Percentiles rank a stretch among this genome's conserved stretches.
Conservation (phyloP, 2,113 vertebrate species). For the Clarias magur region DNA sequence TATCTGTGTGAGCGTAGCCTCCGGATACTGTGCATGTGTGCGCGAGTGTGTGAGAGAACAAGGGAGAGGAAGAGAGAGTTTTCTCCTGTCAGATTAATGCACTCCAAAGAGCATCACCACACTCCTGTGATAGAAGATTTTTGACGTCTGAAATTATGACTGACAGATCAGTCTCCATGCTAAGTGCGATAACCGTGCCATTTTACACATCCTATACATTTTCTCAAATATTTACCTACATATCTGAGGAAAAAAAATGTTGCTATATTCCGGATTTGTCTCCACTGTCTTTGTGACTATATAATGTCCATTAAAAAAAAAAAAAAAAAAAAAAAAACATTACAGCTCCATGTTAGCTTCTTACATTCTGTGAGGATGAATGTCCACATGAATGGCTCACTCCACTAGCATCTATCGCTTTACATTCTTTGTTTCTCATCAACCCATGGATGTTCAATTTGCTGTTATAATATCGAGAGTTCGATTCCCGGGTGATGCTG, state of each 20-base stretch:
- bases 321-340: too few species aligned
- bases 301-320: background rate
- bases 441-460: background rate
- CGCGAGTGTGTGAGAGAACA: too few species aligned
- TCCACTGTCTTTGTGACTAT: too few species aligned
- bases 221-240: background rate
- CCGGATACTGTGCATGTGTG: background rate
- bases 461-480: background rate
- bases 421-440: background rate
- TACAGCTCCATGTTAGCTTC: background rate
- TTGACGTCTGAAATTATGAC: too few species aligned
- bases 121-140: background rate
- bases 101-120: background rate
- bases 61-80: background rate
- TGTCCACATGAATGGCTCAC: background rate
- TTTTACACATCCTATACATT: background rate
- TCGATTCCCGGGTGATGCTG: too few species aligned
- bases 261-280: background rate
- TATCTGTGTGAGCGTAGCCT: constrained; percentile 14
- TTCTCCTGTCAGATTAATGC: background rate
- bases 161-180: background rate
- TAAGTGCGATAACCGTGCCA: too few species aligned
- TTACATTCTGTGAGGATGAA: background rate
- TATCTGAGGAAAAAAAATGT: background rate
- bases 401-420: background rate